Evolutionary conservation across 2,113 vertebrate genomes (phyloP).

Genomic region (Austrofundulus limnaeus): DNA sequence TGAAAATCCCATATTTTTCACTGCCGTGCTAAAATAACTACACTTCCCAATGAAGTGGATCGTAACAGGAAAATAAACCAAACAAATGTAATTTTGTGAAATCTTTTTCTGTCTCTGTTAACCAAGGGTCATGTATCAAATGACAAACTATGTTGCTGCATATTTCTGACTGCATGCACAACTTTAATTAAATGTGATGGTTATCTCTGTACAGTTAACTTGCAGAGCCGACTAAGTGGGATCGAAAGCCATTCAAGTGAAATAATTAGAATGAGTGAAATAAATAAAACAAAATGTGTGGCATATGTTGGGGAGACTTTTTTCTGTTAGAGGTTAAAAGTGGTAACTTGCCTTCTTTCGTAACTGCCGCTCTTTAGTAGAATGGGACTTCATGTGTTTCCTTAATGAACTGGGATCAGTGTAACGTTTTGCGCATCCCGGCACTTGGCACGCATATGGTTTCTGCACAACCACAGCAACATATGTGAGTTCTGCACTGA

Average conservation of each 20-base stretch:
- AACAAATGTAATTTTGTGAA: slow-evolving; percentile 1
- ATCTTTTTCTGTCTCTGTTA: slow-evolving; percentile 7
- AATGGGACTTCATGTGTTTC: slow-evolving; percentile 96
- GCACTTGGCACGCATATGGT: slow-evolving; percentile 96
- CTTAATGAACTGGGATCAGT: slow-evolving; percentile 97
- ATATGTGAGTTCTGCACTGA: not conserved
- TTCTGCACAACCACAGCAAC: slow-evolving; percentile 80
- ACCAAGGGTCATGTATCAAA: not conserved
- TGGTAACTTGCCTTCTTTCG: slow-evolving; percentile 85
- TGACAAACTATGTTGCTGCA: not conserved
- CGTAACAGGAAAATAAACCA: slow-evolving; percentile 4
- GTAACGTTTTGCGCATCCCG: slow-evolving; percentile 93
- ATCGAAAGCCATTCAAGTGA: slow-evolving; percentile 9
- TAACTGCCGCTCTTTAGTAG: slow-evolving; percentile 89
- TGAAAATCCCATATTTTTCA: slow-evolving; percentile 8
- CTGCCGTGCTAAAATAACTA: slow-evolving; percentile 11
- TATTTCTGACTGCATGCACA: slow-evolving; percentile 14
- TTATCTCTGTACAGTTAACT: slow-evolving; percentile 2
- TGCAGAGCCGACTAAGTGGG: slow-evolving; percentile 12
- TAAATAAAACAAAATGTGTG: slow-evolving; percentile 14
- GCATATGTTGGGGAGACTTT: slow-evolving; percentile 4
- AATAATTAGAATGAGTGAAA: slow-evolving; percentile 35
- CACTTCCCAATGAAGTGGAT: slow-evolving; percentile 7
- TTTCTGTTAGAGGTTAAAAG: slow-evolving; percentile 17
- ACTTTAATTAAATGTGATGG: slow-evolving; percentile 25